Evolutionary conservation across 2,797 vertebrate genomes (phyloP).

Genomic region (Sebastes alutus): DNA sequence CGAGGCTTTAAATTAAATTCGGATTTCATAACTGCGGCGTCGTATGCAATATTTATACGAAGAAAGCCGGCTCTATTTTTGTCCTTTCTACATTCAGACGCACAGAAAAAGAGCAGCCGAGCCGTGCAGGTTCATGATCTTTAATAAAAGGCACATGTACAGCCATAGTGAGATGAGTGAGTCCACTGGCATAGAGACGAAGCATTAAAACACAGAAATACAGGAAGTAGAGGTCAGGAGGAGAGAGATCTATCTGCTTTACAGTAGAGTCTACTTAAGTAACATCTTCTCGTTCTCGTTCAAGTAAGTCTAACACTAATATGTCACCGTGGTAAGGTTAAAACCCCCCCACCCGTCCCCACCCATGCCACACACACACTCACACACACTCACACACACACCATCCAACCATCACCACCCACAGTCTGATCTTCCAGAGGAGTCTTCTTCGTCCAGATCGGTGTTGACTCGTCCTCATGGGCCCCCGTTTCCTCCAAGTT

Average conservation of each 20-base stretch:
- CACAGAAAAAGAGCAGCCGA: conserved; percentile 7
- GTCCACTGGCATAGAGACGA: conserved; percentile 81
- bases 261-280: conserved; percentile 78
- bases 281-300: conserved; percentile 73
- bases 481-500: not conserved
- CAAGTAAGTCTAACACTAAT: conserved; percentile 83
- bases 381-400: conserved; percentile 18
- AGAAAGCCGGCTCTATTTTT: conserved; percentile 27
- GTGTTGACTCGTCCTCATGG: not conserved
- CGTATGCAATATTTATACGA: conserved; percentile 55
- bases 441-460: conserved; percentile 16
- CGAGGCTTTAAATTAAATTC: conserved; percentile 49
- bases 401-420: conserved; percentile 10
- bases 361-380: not conserved
- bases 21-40: conserved; percentile 50
- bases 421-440: conserved; percentile 18
- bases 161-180: conserved; percentile 87
- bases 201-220: conserved; percentile 85
- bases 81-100: conserved; percentile 2
- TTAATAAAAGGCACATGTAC: conserved; percentile 91
- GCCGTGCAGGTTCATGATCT: conserved; percentile 83
- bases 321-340: conserved; percentile 58
- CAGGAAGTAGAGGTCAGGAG: conserved; percentile 79
- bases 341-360: conserved; percentile 7
- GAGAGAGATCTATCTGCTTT: conserved; percentile 77